Evolutionary conservation across 2,797 vertebrate species (phyloP).

Genomic region (Sebastes melanostomus): DNA sequence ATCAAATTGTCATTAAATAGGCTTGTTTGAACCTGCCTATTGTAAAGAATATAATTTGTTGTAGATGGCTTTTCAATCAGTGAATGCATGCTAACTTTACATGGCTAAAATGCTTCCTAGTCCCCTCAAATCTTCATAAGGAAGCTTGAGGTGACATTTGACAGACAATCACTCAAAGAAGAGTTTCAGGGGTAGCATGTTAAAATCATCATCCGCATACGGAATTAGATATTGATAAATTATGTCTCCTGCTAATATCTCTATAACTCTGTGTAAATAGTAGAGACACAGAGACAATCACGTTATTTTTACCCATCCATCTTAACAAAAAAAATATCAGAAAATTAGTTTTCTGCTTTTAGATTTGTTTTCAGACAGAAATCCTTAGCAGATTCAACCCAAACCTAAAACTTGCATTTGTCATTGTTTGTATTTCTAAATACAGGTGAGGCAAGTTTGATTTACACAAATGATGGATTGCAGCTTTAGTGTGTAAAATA

Average conservation of each 20-base stretch:
- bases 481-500: not conserved
- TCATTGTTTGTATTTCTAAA: not conserved
- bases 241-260: not conserved
- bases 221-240: not conserved
- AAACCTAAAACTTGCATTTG: not conserved
- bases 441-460: not conserved
- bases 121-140: not conserved
- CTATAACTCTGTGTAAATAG: not conserved
- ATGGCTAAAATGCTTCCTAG: not conserved
- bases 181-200: no score
- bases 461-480: not conserved
- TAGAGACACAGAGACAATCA: not conserved
- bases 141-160: not conserved
- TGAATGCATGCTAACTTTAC: not conserved
- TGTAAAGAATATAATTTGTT: not conserved
- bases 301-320: not conserved
- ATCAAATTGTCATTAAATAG: not conserved
- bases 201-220: no score
- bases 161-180: not conserved
- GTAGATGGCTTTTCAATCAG: not conserved
- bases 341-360: not conserved
- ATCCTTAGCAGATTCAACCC: not conserved
- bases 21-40: not conserved
- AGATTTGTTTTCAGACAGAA: not conserved
- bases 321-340: not conserved